Percentiles rank a stretch among this genome's conserved stretches.
Conservation (phyloP, 2,888 invertebrate genomes). For the Alloplasta piceator region DNA sequence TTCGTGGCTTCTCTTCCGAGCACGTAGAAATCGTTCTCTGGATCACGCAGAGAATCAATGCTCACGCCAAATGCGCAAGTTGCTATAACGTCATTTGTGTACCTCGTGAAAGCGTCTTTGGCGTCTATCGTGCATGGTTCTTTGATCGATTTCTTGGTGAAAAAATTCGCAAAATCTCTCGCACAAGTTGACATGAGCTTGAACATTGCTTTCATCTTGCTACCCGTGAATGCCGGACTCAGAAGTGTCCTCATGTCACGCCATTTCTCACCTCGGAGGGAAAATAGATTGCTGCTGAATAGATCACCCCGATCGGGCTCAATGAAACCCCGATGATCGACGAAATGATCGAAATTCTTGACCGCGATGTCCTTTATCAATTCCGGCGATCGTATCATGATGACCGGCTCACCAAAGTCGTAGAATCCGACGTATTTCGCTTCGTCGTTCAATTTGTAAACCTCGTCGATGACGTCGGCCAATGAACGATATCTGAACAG, state of each 20-base stretch:
- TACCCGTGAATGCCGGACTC: constrained; percentile 63
- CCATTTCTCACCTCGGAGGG: constrained; percentile 57
- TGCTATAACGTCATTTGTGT: constrained; percentile 72
- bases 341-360: constrained; percentile 65
- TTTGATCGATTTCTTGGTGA: constrained; percentile 50
- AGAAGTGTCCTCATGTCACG: constrained; percentile 47
- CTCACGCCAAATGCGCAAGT: constrained; percentile 71
- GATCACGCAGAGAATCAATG: constrained; percentile 69
- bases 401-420: constrained; percentile 71
- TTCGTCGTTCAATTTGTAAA: constrained; percentile 63
- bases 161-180: constrained; percentile 44
- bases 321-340: constrained; percentile 52
- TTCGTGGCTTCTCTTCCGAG: constrained; percentile 57
- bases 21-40: constrained; percentile 67
- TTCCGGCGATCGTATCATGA: constrained; percentile 77
- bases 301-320: constrained; percentile 53
- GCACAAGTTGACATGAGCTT: constrained; percentile 62
- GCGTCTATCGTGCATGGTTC: constrained; percentile 62
- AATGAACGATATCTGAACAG: constrained; percentile 55
- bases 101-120: constrained; percentile 73
- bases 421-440: constrained; percentile 73
- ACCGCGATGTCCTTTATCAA: constrained; percentile 75
- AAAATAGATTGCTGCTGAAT: constrained; percentile 58
- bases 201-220: constrained; percentile 65
- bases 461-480: not conserved